Evolutionary conservation across 92 coral and sea anemone genomes (phyloP), one percentile per base, ranked within the genome.

Genomic region (Palythoa heliodiscus): DNA sequence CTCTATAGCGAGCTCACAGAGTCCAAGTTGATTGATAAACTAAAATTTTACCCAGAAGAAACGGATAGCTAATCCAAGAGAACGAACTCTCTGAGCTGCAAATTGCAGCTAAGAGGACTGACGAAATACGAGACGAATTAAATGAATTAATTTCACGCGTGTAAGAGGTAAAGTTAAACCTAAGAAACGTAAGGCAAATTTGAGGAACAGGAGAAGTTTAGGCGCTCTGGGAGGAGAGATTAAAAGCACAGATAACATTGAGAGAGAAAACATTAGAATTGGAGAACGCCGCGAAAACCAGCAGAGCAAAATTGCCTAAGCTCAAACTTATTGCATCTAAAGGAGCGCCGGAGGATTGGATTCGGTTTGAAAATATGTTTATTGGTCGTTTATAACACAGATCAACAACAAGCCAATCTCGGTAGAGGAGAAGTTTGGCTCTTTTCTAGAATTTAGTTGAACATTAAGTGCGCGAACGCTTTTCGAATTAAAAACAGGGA

Each of bases 91-190:
- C 47, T 72, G 91, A 91, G 55, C 85, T 91, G 58, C 81, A 84
- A 70, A 64, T 69, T 60, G 53, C 75, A 55, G 76, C 83, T 64
- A 83, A 85, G 79, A 38, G 80, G 48, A 83, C 88, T 0, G 63
- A 72, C 16, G 88, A 86, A 70, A 89, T 89, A 69, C 72, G 77
- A 70, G 86, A 86, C 70, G 70, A 83, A 52, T 83, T 89, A 16
- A 86, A 89, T 70, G 83, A 89, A 37, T 82, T 91, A 24, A 60
- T 91, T 57, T 75, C 88, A 48, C 64, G 73, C 63, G 54, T 89
- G 60, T 90, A 88, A 86, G 94, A 91, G 76, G 78, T 91, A 1
- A 85, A 91, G 75, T 84, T 88, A 60, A 75, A 90, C 79, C 75
- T 43, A 5, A 91, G 91, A 63, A 87, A 73, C n/a, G n/a, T n/a